A percentile compares a stretch with the other conserved stretches of the same genome.
Conservation (phyloP, 2,888 invertebrate genomes). For the Altica lythri region DNA sequence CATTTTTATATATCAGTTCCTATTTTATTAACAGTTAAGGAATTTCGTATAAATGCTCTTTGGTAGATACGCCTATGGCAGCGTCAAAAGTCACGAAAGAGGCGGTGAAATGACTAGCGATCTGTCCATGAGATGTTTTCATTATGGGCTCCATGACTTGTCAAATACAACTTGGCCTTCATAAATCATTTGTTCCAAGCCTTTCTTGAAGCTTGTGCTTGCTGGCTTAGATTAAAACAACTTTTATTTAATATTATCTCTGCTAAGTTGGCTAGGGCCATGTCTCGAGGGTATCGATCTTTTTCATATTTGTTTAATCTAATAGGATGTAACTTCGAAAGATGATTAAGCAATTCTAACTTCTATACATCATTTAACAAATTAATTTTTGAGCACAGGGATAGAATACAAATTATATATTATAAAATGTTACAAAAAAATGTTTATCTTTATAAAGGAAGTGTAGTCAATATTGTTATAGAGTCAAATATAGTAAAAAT, state of each 20-base stretch:
- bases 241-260: conserved; percentile 44
- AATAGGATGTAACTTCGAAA: conserved; percentile 3
- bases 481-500: too few species aligned
- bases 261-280: not conserved
- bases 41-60: too few species aligned
- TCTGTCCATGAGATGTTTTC: conserved; percentile 59
- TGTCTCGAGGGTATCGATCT: conserved; percentile 8
- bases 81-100: conserved; percentile 59
- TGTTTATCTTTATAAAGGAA: too few species aligned
- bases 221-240: conserved; percentile 39
- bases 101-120: conserved; percentile 60
- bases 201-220: conserved; percentile 20
- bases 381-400: too few species aligned
- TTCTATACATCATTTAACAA: not conserved
- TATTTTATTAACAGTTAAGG: too few species aligned
- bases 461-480: too few species aligned
- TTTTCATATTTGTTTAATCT: conserved; percentile 16
- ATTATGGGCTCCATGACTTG: conserved; percentile 59
- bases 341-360: conserved; percentile 26
- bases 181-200: conserved; percentile 49
- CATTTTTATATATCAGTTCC: too few species aligned
- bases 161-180: conserved; percentile 52
- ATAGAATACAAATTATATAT: too few species aligned
- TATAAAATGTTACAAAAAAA: too few species aligned
- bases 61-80: too few species aligned